Base-by-base conservation (phyloP, 2,888 invertebrate species). In the Synanthedon myopaeformis region DNA sequence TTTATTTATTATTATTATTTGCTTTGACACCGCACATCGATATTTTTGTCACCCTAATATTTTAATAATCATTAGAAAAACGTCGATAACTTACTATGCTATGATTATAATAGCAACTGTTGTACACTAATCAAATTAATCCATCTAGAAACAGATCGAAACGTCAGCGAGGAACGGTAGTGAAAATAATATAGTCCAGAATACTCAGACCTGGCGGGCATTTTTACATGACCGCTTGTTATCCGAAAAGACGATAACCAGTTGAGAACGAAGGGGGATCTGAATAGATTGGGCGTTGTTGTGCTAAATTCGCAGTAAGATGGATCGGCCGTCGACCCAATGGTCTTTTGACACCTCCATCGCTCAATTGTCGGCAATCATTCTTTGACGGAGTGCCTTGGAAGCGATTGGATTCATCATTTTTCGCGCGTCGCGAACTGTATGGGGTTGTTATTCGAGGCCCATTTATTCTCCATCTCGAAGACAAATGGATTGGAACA, bases 91-190 rank as follows among this genome's bases (percentile, higher is more conserved):
- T 35, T 35, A 35, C 8, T 35, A 35, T 8, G 35, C 10, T 35
- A 5, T 35, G 35, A 35, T 10, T 35, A 13, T 45, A 45, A 45
- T 35, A 79, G 76, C 86, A 86, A 84, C 84, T 86, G 86, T 75
- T 79, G 72, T 67, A 60, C 74, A 67, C 73, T 85, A 82, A 87
- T 87, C 85, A 84, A 83, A 85, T 86, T 84, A 85, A 87, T 86
- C 86, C 86, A 87, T 87, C 85, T 84, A 76, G 76, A 72, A 78
- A 72, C 79, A 79, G 79, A 87, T 86, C 86, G 86, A 85, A 87
- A 85, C 80, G 86, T 83, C 86, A 85, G 77, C 62, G 69, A 70
- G 75, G 72, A 73, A 77, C 72, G 74, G 76, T 76, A 77, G 74
- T 79, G 81, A 80, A 84, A 82, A 85, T 82, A 81, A 84, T 84